A percentile compares a stretch with the other conserved stretches of the same genome.
Conservation (phyloP, 2,113 vertebrate genomes). For the Indicator maculatus region DNA sequence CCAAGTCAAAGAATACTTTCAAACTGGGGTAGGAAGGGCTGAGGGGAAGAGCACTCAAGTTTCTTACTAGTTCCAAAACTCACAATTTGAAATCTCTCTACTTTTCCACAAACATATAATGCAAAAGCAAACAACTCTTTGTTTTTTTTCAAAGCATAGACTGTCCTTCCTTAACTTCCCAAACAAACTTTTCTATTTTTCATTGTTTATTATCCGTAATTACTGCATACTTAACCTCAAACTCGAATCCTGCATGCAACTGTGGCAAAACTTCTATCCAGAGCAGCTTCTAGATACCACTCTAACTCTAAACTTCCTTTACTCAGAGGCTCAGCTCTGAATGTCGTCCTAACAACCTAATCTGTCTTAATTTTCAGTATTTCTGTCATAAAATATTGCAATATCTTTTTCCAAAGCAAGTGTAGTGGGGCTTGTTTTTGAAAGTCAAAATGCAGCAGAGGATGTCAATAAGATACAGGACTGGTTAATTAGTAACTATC, state of each 20-base stretch:
- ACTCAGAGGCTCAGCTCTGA: neutral
- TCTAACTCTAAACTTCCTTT: neutral
- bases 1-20: conserved; percentile 7
- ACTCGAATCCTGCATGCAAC: neutral
- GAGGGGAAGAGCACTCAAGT: neutral
- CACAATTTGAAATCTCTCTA: neutral
- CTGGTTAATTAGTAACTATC: neutral
- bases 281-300: neutral
- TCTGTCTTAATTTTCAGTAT: neutral
- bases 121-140: neutral
- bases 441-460: neutral
- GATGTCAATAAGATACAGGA: neutral
- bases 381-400: neutral
- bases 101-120: neutral
- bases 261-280: neutral
- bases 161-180: neutral
- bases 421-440: neutral
- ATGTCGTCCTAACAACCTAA: neutral
- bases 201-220: neutral
- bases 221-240: neutral
- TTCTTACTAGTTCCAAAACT: neutral
- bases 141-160: neutral
- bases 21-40: neutral
- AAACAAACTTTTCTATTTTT: neutral
- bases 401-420: neutral